These are phyloP conservation scores for Noturus placidus DNA, from an alignment of 2,113 vertebrate genomes.

Conservation along the genomic window DNA sequence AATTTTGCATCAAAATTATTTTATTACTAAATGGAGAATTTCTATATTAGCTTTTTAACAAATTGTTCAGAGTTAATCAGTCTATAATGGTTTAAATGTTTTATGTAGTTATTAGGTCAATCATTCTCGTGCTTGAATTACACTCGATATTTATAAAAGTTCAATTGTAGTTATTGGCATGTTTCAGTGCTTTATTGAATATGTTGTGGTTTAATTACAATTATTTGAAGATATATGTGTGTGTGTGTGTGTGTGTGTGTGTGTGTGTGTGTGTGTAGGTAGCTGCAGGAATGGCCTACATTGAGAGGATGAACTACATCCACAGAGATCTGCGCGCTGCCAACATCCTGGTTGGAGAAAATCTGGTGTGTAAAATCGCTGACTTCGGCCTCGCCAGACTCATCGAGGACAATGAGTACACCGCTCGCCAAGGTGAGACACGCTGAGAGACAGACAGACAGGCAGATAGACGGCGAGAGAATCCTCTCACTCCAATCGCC, in stretches of 20 bases:
- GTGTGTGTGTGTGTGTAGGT: slow-evolving; percentile 71
- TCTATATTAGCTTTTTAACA: not conserved
- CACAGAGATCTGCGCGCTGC: slow-evolving; percentile 94
- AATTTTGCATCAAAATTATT: not conserved
- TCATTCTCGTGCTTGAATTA: not conserved
- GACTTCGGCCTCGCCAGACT: slow-evolving; percentile 94
- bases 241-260: slow-evolving; percentile 26
- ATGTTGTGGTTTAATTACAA: not conserved
- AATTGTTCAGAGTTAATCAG: too few relatives aligned
- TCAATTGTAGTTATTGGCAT: not conserved
- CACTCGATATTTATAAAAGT: too few relatives aligned
- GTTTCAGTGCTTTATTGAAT: not conserved
- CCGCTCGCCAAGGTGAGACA: slow-evolving; percentile 90
- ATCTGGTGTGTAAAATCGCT: slow-evolving; percentile 93
- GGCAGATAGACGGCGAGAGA: not conserved
- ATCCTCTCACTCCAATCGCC: not conserved
- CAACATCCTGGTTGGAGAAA: slow-evolving; percentile 95
- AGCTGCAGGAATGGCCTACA: slow-evolving; percentile 95
- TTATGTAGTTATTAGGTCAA: not conserved
- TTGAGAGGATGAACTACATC: slow-evolving; percentile 98
- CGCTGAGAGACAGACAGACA: not conserved
- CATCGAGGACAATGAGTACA: slow-evolving; percentile 98
- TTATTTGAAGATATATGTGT: not conserved
- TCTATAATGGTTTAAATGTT: not conserved
- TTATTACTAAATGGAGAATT: not conserved